phyloP scores from a whole-genome alignment of 2,113 vertebrate genomes.

The Sterrhoptilus dennistouni region DNA sequence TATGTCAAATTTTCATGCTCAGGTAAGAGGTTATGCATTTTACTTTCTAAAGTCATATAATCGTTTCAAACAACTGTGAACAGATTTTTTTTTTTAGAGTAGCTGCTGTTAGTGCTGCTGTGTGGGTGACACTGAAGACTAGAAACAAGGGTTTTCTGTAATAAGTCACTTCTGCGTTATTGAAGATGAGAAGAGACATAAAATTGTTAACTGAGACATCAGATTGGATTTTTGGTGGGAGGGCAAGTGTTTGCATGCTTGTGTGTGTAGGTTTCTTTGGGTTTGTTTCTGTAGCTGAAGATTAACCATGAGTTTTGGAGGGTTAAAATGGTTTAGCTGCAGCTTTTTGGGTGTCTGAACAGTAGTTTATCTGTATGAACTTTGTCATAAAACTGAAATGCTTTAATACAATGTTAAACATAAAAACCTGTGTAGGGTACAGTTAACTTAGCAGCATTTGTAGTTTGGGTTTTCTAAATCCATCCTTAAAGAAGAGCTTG shows the following conservation, averaged over 20 bases:
- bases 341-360: background rate
- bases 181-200: background rate
- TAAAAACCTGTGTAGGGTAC: background rate
- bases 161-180: background rate
- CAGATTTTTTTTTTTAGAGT: background rate
- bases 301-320: background rate
- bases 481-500: background rate
- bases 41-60: conserved; percentile 47
- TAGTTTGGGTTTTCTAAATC: background rate
- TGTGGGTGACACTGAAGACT: background rate
- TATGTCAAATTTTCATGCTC: conserved; percentile 96
- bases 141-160: background rate
- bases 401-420: background rate
- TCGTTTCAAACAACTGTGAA: conserved; percentile 45
- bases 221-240: background rate
- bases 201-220: background rate
- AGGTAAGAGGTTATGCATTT: conserved; percentile 84
- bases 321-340: background rate
- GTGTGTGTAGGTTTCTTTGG: background rate
- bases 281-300: background rate
- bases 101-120: background rate
- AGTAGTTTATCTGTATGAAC: background rate
- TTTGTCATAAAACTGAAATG: background rate
- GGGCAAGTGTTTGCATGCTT: background rate
- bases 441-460: background rate